Percentiles rank a stretch among this genome's conserved stretches.
These are phyloP conservation scores for Tetrax tetrax DNA, from an alignment of 2,113 vertebrate species.

Conservation along the genomic window DNA sequence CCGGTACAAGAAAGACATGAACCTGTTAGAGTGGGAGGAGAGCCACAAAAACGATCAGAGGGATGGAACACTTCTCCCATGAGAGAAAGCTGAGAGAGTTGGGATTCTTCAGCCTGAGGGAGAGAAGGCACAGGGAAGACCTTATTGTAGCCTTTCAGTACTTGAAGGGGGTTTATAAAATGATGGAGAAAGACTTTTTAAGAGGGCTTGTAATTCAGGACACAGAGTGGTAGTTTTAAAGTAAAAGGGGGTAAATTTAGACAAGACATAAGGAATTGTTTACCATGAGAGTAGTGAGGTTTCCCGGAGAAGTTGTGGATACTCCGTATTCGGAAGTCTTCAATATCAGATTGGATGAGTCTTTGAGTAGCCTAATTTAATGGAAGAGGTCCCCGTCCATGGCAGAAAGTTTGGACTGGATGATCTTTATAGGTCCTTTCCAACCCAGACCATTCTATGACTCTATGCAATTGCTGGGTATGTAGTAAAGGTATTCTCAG, in stretches of 20 bases:
- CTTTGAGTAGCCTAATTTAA: neutral
- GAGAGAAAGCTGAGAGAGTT: accelerated
- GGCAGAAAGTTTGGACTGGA: neutral
- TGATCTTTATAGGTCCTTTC: neutral
- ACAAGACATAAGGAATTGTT: neutral
- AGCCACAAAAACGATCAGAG: neutral
- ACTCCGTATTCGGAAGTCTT: neutral
- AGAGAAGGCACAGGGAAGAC: neutral
- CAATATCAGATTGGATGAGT: neutral
- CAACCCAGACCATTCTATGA: neutral
- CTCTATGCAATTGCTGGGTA: neutral
- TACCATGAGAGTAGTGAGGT: neutral
- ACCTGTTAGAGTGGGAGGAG: neutral
- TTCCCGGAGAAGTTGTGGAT: neutral
- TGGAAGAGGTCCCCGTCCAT: neutral
- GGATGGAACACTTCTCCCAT: neutral
- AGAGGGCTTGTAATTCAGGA: neutral
- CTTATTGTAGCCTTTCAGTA: neutral
- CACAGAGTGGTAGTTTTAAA: neutral
- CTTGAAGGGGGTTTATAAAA: neutral
- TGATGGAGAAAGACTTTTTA: neutral
- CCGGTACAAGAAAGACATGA: neutral
- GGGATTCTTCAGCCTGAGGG: neutral
- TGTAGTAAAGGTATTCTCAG: neutral
- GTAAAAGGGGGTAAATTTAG: neutral